Conservation (phyloP, 2,113 vertebrate species). For the Cryptoleucopteryx plumbea region DNA sequence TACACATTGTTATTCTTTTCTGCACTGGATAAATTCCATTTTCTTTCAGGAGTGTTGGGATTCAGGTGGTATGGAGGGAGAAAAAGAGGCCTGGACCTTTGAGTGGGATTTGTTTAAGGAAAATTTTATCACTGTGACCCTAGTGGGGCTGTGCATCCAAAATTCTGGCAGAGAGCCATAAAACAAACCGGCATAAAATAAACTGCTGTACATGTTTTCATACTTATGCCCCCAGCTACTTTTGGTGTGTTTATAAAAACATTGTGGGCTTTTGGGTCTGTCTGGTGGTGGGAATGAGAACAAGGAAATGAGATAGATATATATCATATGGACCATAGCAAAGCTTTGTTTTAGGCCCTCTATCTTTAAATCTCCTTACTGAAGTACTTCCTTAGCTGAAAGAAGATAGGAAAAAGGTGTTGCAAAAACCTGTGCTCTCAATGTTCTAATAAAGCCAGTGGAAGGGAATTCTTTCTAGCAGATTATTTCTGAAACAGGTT, state of each 20-base stretch:
- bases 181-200: not conserved
- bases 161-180: conserved; percentile 2
- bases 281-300: not conserved
- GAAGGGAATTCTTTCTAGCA: not conserved
- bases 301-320: not conserved
- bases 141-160: not conserved
- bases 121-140: conserved; percentile 26
- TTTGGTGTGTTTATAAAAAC: conserved; percentile 28
- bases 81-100: not conserved
- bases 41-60: not conserved
- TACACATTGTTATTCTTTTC: not conserved
- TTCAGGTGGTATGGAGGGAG: not conserved
- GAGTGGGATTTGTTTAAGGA: conserved; percentile 3
- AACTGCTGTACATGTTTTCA: conserved; percentile 6
- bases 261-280: not conserved
- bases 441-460: not conserved
- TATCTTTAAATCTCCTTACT: not conserved
- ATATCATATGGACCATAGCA: not conserved
- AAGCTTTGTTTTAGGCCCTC: not conserved
- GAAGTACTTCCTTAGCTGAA: not conserved
- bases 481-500: not conserved
- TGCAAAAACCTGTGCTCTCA: not conserved
- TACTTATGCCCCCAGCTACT: not conserved
- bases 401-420: not conserved
- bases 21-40: not conserved